A percentile compares a stretch with the other conserved stretches of the same genome.
Evolutionary conservation across 2,797 vertebrate genomes (phyloP).

Genomic region (Natrix natrix): DNA sequence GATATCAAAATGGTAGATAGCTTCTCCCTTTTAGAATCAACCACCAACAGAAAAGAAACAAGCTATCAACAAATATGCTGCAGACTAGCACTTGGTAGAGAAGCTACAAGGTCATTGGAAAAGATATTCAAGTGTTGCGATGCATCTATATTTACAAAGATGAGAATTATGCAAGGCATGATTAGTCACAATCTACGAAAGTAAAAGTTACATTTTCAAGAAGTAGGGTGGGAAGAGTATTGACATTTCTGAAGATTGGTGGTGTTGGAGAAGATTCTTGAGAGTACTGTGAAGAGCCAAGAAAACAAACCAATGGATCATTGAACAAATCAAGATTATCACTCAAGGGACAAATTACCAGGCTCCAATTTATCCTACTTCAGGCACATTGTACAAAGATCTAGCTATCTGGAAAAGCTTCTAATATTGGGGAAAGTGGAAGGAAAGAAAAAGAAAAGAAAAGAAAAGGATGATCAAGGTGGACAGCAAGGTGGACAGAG

Average conservation of each 20-base stretch:
- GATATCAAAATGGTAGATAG: neutral
- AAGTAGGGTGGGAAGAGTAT: neutral
- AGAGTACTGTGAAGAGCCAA: neutral
- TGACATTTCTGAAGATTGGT: neutral
- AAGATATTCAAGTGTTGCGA: neutral
- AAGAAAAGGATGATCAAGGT: neutral
- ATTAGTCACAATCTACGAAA: neutral
- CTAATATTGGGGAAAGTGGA: neutral
- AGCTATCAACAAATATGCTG: neutral
- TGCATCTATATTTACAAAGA: neutral
- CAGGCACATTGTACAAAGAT: neutral
- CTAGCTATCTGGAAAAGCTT: neutral
- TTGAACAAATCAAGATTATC: neutral
- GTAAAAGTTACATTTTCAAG: neutral
- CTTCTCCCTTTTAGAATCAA: neutral
- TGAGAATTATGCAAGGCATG: neutral
- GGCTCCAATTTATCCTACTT: neutral
- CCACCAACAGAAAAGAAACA: neutral
- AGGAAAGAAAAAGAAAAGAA: neutral
- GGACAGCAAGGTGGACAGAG: neutral
- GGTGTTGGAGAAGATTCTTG: neutral
- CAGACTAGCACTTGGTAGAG: neutral
- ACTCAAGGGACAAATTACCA: neutral
- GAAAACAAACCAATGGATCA: neutral
- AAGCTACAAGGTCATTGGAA: neutral